Percentiles rank a stretch among this genome's conserved stretches.
Evolutionary conservation across 2,113 vertebrate genomes (phyloP).

Genomic region (Planiliza haematocheilus): DNA sequence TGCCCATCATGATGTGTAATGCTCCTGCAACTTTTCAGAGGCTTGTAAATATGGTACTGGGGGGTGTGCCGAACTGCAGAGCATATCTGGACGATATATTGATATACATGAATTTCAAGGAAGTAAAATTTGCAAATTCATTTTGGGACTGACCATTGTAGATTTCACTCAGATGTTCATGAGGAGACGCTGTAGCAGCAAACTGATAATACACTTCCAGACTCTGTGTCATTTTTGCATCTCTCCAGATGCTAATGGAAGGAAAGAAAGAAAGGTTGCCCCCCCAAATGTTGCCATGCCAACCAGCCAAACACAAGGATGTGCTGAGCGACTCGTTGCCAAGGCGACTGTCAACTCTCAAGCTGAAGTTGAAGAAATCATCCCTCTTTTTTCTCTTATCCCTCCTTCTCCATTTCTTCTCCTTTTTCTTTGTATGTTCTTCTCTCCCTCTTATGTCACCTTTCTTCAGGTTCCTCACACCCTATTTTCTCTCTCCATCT

Average conservation of each 20-base stretch:
- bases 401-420: not conserved
- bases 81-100: too few relatives aligned
- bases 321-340: constrained; percentile 76
- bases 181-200: too few relatives aligned
- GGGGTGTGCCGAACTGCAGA: too few relatives aligned
- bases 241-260: constrained; percentile 75
- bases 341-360: constrained; percentile 66
- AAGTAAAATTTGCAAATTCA: too few relatives aligned
- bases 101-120: too few relatives aligned
- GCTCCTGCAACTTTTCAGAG: too few relatives aligned
- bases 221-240: too few relatives aligned
- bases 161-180: too few relatives aligned
- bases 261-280: constrained; percentile 58
- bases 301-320: constrained; percentile 62
- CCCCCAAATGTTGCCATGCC: constrained; percentile 60
- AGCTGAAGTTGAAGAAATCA: constrained; percentile 35
- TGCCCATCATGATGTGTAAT: too few relatives aligned
- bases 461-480: too few relatives aligned
- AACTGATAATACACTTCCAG: constrained; percentile 61
- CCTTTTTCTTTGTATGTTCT: not conserved
- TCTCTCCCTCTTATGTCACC: not conserved
- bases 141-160: too few relatives aligned
- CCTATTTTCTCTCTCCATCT: not conserved
- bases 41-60: too few relatives aligned
- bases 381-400: not conserved